Evolutionary conservation across 1,140 invertebrate genomes (phyloP), one percentile per base, ranked within the genome.

Genomic region (Rhagoletis zephyria): DNA sequence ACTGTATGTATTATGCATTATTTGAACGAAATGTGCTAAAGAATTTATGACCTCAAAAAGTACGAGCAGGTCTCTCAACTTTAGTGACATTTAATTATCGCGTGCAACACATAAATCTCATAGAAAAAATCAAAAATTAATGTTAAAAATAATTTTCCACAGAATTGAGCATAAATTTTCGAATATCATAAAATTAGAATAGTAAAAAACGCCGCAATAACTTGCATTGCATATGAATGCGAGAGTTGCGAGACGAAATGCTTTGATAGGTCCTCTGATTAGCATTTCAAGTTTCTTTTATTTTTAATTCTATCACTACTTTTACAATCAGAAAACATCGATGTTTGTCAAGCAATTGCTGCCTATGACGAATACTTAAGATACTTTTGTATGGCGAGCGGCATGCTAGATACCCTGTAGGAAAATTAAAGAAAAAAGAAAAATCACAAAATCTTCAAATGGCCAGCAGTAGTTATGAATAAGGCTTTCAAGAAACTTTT

Each of bases 51-150:
- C 74, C 74, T 30, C 48, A 81, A 81, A 67, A 77, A 59, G 48
- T 77, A 81, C 74, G 74, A 81, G 48, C 45, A 30, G 45, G 74
- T 51, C 51, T 1, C 45, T 12, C 48, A 74, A 74, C 42, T 42
- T 48, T 45, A 30, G 48, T 81, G 74, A 81, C 74, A 81, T 81
- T 81, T 56, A 81, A 81, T 81, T 81, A 81, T 81, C 74, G 74
- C 74, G 56, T 81, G 74, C 16, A 30, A 30, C 51, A 19, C 74
- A 81, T 81, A 81, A 81, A 81, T 56, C 48, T 81, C 48, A 56
- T 12, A 12, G n/a, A 48, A 77, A 81, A 81, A 81, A 56, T 48
- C 48, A 81, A 81, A 7, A 81, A 56, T 59, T 81, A 59, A 81
- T 81, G 74, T 30, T 77, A 45, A 19, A 45, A n/a, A 51, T 77